Base-by-base conservation (phyloP, 2,888 invertebrate genomes). In the Arenicola marina region DNA sequence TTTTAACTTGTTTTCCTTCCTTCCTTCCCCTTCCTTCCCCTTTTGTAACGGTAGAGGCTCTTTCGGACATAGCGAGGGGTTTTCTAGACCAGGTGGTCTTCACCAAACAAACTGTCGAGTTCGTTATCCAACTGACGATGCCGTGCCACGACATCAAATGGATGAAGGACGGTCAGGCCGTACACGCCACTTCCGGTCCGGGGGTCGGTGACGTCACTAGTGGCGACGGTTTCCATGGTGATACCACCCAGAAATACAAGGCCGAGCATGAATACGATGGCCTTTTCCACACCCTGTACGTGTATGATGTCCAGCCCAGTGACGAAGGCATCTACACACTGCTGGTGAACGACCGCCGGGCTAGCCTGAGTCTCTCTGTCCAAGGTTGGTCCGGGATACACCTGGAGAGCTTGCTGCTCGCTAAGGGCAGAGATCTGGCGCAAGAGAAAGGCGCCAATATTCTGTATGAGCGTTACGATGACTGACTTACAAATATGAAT, bases 241-340 rank as follows among this genome's bases (percentile, higher is more conserved):
- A n/a, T 7, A 11, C 7, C 7, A 24, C 21, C 7, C 2, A 56
- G 4, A 64, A 64, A 34, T 64, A 64, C 61, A 3, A 2, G 26
- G 21, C 34, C 31, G n/a, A 11, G 0, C 18, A 46, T 2, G 44
- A 31, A 11, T 33, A 51, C 11, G 55, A 62, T 1, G 61, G 57
- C 18, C n/a, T 38, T 15, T 1, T 38, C 4, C 64, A 64, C 32
- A 21, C 15, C 4, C 28, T 64, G 43, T 44, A 24, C 4, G 43
- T 65, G 4, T 26, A 44, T 2, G 62, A 65, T 24, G 62, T 65
- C 18, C 34, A 46, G 18, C 24, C 4, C 11, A 3, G 43, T 18
- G 62, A 62, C 21, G 54, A 57, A 31, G 65, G 62, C n/a, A 33
- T 59, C 18, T 65, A 62, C 56, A 59, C 65, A 1, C 59, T 62